These are phyloP conservation scores for Toxotes jaculatrix DNA, from an alignment of 2,113 vertebrate genomes.

Conservation along the genomic window DNA sequence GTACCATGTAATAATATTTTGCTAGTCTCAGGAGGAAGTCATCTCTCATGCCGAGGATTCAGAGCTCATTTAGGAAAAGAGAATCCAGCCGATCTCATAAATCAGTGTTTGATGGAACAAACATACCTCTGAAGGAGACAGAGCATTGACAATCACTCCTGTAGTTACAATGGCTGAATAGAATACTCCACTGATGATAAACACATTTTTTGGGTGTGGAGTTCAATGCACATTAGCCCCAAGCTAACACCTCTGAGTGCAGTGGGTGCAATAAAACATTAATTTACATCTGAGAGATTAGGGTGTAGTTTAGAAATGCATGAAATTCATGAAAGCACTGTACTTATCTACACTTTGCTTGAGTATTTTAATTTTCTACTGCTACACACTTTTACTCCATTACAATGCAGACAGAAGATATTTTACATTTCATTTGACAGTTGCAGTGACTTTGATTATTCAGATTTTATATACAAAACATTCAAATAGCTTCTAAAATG, in stretches of 20 bases:
- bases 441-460: background rate
- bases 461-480: background rate
- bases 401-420: too few species aligned
- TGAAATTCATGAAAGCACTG: background rate
- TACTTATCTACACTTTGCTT: background rate
- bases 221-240: slow-evolving; percentile 16
- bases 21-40: slow-evolving; percentile 74
- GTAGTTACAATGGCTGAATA: slow-evolving; percentile 44
- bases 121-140: slow-evolving; percentile 69
- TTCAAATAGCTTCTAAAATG: background rate
- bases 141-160: slow-evolving; percentile 31
- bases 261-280: slow-evolving; percentile 7
- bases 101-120: slow-evolving; percentile 81
- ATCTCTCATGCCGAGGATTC: slow-evolving; percentile 76
- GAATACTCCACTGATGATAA: slow-evolving; percentile 72
- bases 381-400: background rate
- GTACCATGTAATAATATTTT: slow-evolving; percentile 77
- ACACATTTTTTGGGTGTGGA: slow-evolving; percentile 40
- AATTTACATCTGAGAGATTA: slow-evolving; percentile 22
- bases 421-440: too few species aligned
- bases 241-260: slow-evolving; percentile 34
- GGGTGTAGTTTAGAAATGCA: background rate
- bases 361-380: background rate
- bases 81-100: slow-evolving; percentile 67
- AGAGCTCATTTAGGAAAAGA: slow-evolving; percentile 70